Conservation (phyloP, 64 coral and sea anemone species). For the Dendrophyllia cribrosa region DNA sequence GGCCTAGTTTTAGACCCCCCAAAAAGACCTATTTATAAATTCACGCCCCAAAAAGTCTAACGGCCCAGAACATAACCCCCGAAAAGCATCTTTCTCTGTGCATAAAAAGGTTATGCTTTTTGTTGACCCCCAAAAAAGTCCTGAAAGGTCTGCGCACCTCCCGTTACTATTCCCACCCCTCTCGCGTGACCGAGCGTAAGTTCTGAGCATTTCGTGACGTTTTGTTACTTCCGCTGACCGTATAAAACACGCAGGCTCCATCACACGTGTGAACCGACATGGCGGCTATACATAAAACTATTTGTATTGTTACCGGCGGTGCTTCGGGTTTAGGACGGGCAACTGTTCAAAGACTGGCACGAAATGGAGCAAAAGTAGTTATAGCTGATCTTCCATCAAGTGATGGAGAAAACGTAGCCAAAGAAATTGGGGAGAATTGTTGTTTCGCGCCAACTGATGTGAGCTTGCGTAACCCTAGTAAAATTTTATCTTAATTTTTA, state of each 20-base stretch:
- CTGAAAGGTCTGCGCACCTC: too few species aligned
- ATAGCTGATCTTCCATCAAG: constrained; percentile 93
- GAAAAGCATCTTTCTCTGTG: too few species aligned
- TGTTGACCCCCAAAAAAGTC: too few species aligned
- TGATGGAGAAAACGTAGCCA: constrained; percentile 84
- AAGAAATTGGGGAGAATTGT: constrained; percentile 89
- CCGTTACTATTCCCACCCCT: too few species aligned
- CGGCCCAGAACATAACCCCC: too few species aligned
- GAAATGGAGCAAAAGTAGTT: constrained; percentile 89
- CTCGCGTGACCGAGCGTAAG: too few species aligned
- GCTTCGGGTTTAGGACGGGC: constrained; percentile 92
- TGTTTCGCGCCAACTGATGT: constrained; percentile 92
- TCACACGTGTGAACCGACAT: constrained; percentile 59
- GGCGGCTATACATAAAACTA: constrained; percentile 74
- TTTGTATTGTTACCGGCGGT: constrained; percentile 88
- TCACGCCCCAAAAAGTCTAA: too few species aligned
- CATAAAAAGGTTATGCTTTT: too few species aligned
- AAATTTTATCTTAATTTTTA: background rate
- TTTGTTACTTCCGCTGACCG: background rate
- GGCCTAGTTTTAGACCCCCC: too few species aligned
- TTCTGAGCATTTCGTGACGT: too few species aligned
- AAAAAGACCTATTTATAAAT: too few species aligned
- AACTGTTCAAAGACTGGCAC: constrained; percentile 80
- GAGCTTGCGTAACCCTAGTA: background rate
- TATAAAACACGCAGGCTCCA: background rate